Evolutionary conservation across 2,113 vertebrate genomes (phyloP).

Genomic region (Coreoperca whiteheadi): DNA sequence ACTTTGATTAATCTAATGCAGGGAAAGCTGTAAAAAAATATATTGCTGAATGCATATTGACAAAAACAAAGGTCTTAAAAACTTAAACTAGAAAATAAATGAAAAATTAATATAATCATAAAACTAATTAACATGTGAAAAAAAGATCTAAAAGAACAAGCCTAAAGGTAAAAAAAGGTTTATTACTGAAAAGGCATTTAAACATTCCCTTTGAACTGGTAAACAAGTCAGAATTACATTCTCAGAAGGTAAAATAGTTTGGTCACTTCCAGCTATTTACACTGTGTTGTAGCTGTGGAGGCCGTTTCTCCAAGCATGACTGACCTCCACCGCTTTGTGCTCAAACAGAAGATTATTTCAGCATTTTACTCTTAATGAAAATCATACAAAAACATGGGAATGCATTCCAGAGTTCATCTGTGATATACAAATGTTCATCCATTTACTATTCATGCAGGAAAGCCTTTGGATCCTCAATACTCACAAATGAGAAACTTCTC

Average conservation of each 20-base stretch:
- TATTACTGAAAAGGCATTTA: constrained; percentile 75
- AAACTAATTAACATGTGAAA: background rate
- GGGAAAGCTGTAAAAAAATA: too few relatives aligned
- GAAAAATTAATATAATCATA: too few relatives aligned
- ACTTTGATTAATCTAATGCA: too few relatives aligned
- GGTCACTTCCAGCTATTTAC: constrained; percentile 41
- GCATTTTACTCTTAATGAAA: constrained; percentile 23
- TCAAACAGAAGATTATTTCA: constrained; percentile 55
- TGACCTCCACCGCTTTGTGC: constrained; percentile 61
- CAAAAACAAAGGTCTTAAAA: too few relatives aligned
- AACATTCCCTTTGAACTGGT: constrained; percentile 72
- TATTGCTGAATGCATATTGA: too few relatives aligned
- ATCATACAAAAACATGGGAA: constrained; percentile 36
- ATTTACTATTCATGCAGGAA: constrained; percentile 67
- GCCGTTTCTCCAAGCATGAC: constrained; percentile 4
- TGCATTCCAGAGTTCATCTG: constrained; percentile 30
- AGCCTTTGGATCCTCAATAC: constrained; percentile 36
- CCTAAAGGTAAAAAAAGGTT: constrained; percentile 78
- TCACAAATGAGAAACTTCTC: constrained; percentile 51
- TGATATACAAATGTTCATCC: constrained; percentile 13
- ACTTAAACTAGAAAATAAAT: too few relatives aligned
- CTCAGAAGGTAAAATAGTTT: constrained; percentile 45
- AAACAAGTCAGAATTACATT: constrained; percentile 75
- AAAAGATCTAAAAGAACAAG: constrained; percentile 16
- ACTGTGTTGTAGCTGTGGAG: constrained; percentile 43